Conservation (phyloP, 2,113 vertebrate genomes). For the Myotis yumanensis region DNA sequence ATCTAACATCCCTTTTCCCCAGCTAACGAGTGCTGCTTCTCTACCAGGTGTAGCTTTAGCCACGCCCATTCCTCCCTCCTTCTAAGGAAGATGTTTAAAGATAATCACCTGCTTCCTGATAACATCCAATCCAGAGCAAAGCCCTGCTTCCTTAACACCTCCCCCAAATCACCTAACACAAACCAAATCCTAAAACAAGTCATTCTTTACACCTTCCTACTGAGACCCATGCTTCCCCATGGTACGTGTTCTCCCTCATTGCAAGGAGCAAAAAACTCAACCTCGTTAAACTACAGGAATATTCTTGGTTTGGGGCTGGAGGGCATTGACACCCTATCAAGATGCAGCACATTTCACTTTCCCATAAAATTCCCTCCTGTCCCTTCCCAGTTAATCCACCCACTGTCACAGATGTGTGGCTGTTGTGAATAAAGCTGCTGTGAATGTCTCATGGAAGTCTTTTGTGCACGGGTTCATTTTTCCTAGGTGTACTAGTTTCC, state of each 20-base stretch:
- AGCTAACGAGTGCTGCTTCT: background rate
- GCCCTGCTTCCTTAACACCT: background rate
- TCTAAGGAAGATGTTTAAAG: background rate
- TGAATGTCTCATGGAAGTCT: background rate
- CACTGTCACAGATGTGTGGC: background rate
- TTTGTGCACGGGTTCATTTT: background rate
- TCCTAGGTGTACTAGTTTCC: background rate
- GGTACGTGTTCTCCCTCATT: background rate
- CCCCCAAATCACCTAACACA: background rate
- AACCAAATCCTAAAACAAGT: background rate
- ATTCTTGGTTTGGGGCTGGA: background rate
- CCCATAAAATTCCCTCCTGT: background rate
- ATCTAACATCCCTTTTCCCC: background rate
- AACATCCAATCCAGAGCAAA: background rate
- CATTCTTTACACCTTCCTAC: background rate
- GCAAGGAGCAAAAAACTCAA: background rate
- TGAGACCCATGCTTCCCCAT: background rate
- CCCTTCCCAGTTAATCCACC: background rate
- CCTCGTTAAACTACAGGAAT: background rate
- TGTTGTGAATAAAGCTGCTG: background rate
- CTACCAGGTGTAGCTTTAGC: background rate
- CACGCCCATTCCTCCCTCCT: background rate
- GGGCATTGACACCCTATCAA: background rate
- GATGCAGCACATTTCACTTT: background rate
- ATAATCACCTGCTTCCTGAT: background rate